Base-by-base conservation (phyloP, 2,797 vertebrate species). In the Naso thynnoides region DNA sequence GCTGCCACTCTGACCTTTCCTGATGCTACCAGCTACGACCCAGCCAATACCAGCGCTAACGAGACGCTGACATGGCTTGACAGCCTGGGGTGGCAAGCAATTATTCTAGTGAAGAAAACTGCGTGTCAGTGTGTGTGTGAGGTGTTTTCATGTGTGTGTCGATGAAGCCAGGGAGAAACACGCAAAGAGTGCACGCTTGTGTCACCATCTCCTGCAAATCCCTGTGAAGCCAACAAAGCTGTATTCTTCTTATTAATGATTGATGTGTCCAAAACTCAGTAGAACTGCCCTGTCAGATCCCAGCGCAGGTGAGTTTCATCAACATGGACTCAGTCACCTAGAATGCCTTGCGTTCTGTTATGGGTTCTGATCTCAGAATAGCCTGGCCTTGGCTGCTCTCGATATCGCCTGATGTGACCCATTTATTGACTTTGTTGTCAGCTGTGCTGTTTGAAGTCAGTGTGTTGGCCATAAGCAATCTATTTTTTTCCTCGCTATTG, bases 51-150 rank as follows among this genome's bases (percentile, higher is more conserved):
- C 77, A 48, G 65, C 33, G 39, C 85, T 90, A 92, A 93, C 78
- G 75, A 92, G 92, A 90, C 71, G 59, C 84, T 89, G 91, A 93
- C 89, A 87, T 73, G 76, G 77, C 77, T 75, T 77, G 91, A 92
- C 91, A 91, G 89, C 83, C 83, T 66, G 68, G 76, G 87, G 81
- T 86, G 88, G 84, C 85, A 83, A 38, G 29, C 85, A 90, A 87
- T 91, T 89, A 91, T 90, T 86, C 79, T 55, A 55, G 68, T 1
- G 26, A 63, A 54, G 75, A 78, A 88, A 80, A 82, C 68, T 47
- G 78, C 78, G 61, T 71, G 76, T 74, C 16, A 29, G 61, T 33
- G 58, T 63, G 8, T 58, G 70, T 70, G 50, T 62, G 74, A 54
- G 21, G 39, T 65, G 26, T 64, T 16, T 52, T 55, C 41, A 23